Base-by-base conservation (phyloP, 2,113 vertebrate species). In the Urocolius indicus region DNA sequence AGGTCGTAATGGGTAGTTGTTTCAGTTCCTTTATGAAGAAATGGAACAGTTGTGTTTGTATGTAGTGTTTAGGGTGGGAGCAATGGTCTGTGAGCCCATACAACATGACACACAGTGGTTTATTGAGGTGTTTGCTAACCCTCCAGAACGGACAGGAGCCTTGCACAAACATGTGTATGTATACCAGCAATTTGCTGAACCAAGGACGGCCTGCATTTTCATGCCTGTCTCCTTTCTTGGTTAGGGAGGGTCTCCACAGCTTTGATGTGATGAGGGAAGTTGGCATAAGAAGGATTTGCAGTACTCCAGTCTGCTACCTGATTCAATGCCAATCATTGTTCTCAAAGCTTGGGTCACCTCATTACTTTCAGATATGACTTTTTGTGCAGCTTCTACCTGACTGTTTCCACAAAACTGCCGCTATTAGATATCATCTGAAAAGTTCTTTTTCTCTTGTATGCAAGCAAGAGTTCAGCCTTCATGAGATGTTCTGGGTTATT, bases 81-180 rank as follows among this genome's bases (percentile, higher is more conserved):
- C 24, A 74, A 32, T 3, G 5, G 4, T 67, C 61, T 74, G 32
- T 7, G 41, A 67, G 16, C 7, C 27, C 11, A 13, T 38, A n/a
- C 24, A 59, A 52, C 0, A 3, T 22, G 7, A 21, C 6, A 45
- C 22, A 19, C 7, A 45, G 16, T 49, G 68, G 20, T 43, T 86
- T 55, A 34, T 18, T 0, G 0, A 48, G n/a, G 17, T 48, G 17
- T 67, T 74, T 41, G 20, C 24, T 0, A 3, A 20, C 29, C 22
- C n/a, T 54, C 10, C 17, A 54, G 54, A 61, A 55, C 14, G 48
- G 30, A 67, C 73, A 67, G 46, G 18, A 43, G 24, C 59, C 16
- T 73, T 46, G 38, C 38, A 46, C 38, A 41, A 41, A 46, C 5
- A 17, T 11, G 10, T 26, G 17, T 41, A 7, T 34, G 13, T 15